Percentiles rank a stretch among this genome's conserved stretches.
Conservation (phyloP, 2,888 invertebrate species). For the Malachius bipustulatus region DNA sequence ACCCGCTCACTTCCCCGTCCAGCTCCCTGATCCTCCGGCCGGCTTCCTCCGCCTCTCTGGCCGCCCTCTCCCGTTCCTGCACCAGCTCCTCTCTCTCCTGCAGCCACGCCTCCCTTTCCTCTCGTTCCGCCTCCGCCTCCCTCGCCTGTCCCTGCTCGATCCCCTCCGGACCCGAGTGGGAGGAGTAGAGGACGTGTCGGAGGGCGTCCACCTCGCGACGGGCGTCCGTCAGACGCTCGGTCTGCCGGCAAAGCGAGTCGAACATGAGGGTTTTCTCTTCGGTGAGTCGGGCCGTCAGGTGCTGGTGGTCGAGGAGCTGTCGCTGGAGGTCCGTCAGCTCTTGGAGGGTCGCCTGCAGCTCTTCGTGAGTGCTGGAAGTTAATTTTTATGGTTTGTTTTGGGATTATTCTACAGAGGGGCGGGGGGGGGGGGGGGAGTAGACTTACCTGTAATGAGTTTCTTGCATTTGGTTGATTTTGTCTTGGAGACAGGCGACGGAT, state of each 20-base stretch:
- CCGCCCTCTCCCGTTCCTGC: conserved; percentile 65
- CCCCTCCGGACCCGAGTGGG: too few relatives aligned
- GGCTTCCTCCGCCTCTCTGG: conserved; percentile 53
- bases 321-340: conserved; percentile 83
- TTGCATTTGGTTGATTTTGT: conserved; percentile 86
- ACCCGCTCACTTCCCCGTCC: conserved; percentile 49
- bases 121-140: conserved; percentile 58
- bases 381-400: too few relatives aligned
- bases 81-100: conserved; percentile 65
- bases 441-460: conserved; percentile 67
- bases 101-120: conserved; percentile 72
- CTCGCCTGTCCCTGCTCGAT: conserved; percentile 43
- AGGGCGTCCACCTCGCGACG: conserved; percentile 74
- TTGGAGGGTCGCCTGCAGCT: conserved; percentile 85
- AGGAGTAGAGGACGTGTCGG: conserved; percentile 63
- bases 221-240: conserved; percentile 81
- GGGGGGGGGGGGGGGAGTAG: too few relatives aligned
- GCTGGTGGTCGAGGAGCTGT: conserved; percentile 74
- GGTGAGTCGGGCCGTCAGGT: conserved; percentile 74
- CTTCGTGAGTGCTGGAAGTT: conserved; percentile 67
- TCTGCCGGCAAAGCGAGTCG: conserved; percentile 83
- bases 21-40: conserved; percentile 44
- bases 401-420: too few relatives aligned
- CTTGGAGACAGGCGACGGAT: conserved; percentile 85
- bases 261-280: conserved; percentile 84